Conservation (phyloP, 2,797 vertebrate species). For the Chrosomus eos region DNA sequence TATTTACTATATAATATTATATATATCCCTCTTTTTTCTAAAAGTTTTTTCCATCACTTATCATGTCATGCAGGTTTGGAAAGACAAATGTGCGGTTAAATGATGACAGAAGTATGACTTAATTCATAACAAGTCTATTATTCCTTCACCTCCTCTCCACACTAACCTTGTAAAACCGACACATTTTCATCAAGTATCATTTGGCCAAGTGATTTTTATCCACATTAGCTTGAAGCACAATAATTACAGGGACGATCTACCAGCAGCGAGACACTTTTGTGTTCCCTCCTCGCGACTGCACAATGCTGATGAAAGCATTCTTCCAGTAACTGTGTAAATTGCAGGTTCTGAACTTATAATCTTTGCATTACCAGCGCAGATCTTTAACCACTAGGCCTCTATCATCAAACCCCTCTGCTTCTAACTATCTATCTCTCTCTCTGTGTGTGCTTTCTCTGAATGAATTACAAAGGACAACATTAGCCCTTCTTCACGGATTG, state of each 20-base stretch:
- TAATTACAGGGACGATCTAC: conserved; percentile 20
- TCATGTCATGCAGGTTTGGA: background rate
- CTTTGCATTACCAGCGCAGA: conserved; percentile 25
- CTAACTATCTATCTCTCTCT: background rate
- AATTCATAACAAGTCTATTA: no score
- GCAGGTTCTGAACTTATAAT: conserved; percentile 29
- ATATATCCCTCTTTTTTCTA: no score
- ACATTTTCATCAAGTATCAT: conserved; percentile 21
- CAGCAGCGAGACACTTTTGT: background rate
- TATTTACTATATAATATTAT: no score
- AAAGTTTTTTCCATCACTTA: background rate
- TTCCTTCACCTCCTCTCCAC: background rate
- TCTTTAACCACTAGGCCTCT: conserved; percentile 1
- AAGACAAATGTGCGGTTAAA: background rate
- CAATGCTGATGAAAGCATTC: conserved; percentile 39
- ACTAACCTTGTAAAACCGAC: conserved; percentile 10
- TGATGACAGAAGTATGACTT: background rate
- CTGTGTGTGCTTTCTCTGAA: conserved; percentile 4
- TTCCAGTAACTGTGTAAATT: conserved; percentile 20
- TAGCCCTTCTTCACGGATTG: conserved; percentile 28
- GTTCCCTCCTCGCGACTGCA: background rate
- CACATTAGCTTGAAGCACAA: background rate
- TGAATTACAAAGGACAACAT: conserved; percentile 13
- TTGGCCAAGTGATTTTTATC: background rate
- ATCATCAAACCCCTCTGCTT: conserved; percentile 11